Percentiles rank a stretch among this genome's conserved stretches.
Evolutionary conservation across 2,113 vertebrate species (phyloP).

Genomic region (Morone saxatilis): DNA sequence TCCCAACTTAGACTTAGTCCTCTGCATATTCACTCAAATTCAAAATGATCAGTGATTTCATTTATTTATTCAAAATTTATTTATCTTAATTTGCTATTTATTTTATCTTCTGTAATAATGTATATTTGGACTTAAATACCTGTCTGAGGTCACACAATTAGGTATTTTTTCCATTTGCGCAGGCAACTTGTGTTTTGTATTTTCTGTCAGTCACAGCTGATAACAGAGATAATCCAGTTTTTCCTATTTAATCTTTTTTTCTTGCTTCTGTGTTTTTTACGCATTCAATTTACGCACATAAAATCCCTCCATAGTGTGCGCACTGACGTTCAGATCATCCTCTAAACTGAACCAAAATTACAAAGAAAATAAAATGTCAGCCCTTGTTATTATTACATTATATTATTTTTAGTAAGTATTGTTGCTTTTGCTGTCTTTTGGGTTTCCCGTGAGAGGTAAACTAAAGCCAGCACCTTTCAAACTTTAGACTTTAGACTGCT

Average conservation of each 20-base stretch:
- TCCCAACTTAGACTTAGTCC: not conserved
- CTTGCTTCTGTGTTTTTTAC: not conserved
- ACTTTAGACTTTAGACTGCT: not conserved
- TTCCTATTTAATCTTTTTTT: no score
- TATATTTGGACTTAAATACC: not conserved
- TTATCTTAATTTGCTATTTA: not conserved
- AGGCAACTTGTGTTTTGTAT: not conserved
- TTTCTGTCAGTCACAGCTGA: not conserved
- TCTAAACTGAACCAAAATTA: not conserved
- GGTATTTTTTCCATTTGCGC: not conserved
- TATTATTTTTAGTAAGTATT: not conserved
- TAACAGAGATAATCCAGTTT: not conserved
- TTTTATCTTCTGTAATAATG: not conserved
- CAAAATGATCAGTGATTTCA: not conserved
- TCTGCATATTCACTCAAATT: not conserved
- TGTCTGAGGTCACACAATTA: not conserved
- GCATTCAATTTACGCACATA: not conserved
- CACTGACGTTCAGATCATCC: no score
- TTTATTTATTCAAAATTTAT: not conserved
- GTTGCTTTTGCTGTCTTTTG: not conserved
- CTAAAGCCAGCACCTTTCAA: not conserved
- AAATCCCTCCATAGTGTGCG: not conserved
- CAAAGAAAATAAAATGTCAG: not conserved
- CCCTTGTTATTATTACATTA: not conserved
- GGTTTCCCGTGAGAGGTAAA: not conserved